A percentile compares a stretch with the other conserved stretches of the same genome.
Evolutionary conservation across 2,888 invertebrate genomes (phyloP).

Genomic region (Agonum fuliginosum): DNA sequence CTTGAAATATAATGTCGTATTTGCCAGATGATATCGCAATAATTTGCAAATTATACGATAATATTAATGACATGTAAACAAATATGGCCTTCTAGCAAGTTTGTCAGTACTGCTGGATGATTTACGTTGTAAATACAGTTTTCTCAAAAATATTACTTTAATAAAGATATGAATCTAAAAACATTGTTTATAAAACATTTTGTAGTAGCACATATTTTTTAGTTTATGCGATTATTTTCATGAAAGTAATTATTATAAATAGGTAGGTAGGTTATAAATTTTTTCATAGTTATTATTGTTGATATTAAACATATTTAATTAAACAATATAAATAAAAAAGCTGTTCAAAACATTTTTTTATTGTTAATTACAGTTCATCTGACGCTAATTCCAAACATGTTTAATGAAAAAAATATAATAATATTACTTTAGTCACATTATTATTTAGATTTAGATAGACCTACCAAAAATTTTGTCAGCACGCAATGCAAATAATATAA

Average conservation of each 20-base stretch:
- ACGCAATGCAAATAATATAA: constrained; percentile 17
- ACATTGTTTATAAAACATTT: constrained; percentile 11
- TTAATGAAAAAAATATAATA: background rate
- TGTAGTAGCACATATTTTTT: no score
- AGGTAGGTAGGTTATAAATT: no score
- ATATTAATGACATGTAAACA: constrained; percentile 40
- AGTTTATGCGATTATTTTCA: no score
- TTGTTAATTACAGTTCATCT: background rate
- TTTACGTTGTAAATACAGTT: constrained; percentile 6
- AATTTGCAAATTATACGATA: constrained; percentile 7
- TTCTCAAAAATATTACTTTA: background rate
- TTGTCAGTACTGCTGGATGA: constrained; percentile 19
- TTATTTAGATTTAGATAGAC: no score
- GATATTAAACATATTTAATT: no score
- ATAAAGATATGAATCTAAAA: background rate
- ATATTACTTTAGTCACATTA: constrained; percentile 5
- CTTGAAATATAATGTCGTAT: constrained; percentile 16
- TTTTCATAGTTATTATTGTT: no score
- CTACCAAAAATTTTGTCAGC: background rate
- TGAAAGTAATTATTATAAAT: no score
- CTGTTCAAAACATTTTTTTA: background rate
- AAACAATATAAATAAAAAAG: background rate
- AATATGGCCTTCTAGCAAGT: constrained; percentile 18
- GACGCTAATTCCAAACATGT: background rate
- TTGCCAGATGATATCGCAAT: constrained; percentile 21